Base-by-base conservation (phyloP, 1,140 invertebrate species). In the Listronotus bonariensis region DNA sequence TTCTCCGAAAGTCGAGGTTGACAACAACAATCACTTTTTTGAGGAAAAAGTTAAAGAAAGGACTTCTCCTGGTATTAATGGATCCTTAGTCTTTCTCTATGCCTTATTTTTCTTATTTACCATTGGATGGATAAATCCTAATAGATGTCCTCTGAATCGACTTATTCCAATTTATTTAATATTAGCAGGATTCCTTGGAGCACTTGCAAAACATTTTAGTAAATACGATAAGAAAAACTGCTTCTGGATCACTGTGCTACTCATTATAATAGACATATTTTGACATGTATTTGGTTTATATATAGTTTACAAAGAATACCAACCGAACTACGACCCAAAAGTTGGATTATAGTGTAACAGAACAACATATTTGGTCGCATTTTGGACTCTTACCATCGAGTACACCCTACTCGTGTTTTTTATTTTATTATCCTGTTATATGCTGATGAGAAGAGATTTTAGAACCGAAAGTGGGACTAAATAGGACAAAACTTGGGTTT, bases 41-140 rank as follows among this genome's bases (percentile, higher is more conserved):
- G n/a, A n/a, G n/a, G n/a, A n/a, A n/a, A n/a, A n/a, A n/a, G n/a
- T n/a, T n/a, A n/a, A n/a, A n/a, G n/a, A n/a, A n/a, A n/a, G n/a
- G n/a, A n/a, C n/a, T n/a, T n/a, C n/a, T n/a, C n/a, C 75, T 49
- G 68, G 72, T 6, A 71, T 75, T n/a, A 77, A 76, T 56, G 75
- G 69, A 43, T 72, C 74, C 14, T 56, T 72, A 8, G 69, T 77
- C 12, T 46, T 76, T 26, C 59, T 74, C 10, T 77, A 77, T 57
- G 68, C 57, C 9, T 45, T 77, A 17, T 73, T 77, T 32, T 69
- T 70, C 32, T 42, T 71, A 66, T 74, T 77, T 45, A 62, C 70
- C 9, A 66, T 72, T 18, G 75, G 75, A 40, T 71, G 70, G 68
- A 49, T 76, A 5, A 76, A 67, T 49, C 14, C 76, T 14, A 74